Conservation (phyloP, 2,113 vertebrate genomes). For the Desmodus rotundus region DNA sequence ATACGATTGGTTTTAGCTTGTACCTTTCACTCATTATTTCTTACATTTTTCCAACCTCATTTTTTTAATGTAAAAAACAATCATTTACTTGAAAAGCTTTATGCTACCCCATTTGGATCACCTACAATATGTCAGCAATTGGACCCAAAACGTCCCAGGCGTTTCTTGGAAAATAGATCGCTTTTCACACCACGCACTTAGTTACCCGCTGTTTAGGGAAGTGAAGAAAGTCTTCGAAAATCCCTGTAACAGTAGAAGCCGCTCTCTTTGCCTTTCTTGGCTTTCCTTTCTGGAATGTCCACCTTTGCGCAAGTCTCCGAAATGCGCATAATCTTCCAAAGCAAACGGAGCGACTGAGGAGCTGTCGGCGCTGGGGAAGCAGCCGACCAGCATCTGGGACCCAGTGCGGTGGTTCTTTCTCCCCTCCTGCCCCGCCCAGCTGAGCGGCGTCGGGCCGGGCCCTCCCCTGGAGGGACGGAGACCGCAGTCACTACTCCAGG, state of each 20-base stretch:
- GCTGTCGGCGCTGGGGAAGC: too few species aligned
- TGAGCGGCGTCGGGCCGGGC: not conserved
- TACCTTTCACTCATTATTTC: not conserved
- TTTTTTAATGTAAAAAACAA: not conserved
- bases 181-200: not conserved
- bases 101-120: not conserved
- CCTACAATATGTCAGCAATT: not conserved
- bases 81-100: not conserved
- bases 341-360: too few species aligned
- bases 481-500: rapidly evolving
- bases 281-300: not conserved
- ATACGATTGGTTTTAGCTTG: not conserved
- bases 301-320: not conserved
- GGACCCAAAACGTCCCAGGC: not conserved
- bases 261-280: not conserved
- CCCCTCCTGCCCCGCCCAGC: rapidly evolving
- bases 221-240: not conserved
- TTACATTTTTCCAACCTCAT: not conserved
- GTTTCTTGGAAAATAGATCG: not conserved
- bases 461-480: not conserved
- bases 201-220: not conserved
- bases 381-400: not conserved
- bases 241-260: rapidly evolving
- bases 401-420: not conserved
- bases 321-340: not conserved